Conservation (phyloP, 2,797 vertebrate genomes). For the Chelon labrosus region DNA sequence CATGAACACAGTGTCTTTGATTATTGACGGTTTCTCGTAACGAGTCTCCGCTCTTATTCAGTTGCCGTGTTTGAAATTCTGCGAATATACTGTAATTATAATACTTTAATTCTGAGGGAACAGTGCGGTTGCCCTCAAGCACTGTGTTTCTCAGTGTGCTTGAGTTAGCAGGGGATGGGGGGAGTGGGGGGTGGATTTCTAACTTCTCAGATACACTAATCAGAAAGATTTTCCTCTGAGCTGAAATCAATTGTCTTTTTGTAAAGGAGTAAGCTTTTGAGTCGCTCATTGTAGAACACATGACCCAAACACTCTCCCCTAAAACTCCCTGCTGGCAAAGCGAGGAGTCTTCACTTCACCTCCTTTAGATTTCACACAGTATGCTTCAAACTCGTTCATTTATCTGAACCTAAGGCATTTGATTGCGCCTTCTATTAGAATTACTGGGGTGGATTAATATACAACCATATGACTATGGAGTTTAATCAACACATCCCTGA, state of each 20-base stretch:
- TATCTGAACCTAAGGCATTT: conserved; percentile 4
- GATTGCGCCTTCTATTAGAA: not conserved
- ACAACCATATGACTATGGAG: not conserved
- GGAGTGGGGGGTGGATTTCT: conserved; percentile 40
- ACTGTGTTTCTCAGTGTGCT: conserved; percentile 38
- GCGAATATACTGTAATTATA: not conserved
- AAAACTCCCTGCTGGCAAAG: conserved; percentile 47
- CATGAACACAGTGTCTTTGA: conserved; percentile 21
- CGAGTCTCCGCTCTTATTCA: conserved; percentile 16
- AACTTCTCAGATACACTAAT: conserved; percentile 64
- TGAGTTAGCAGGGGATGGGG: conserved; percentile 40
- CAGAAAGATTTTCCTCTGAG: conserved; percentile 72
- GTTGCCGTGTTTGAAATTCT: conserved; percentile 43
- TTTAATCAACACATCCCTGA: not conserved
- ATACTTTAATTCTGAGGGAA: conserved; percentile 32
- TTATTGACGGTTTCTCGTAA: conserved; percentile 44
- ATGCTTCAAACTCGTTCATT: conserved; percentile 9
- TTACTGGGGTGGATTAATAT: not conserved
- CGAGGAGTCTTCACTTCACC: not conserved
- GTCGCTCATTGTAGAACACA: conserved; percentile 47
- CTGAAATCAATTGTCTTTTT: conserved; percentile 73
- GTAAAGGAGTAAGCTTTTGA: conserved; percentile 62
- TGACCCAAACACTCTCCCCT: conserved; percentile 54
- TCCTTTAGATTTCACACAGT: conserved; percentile 2
- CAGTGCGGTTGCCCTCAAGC: conserved; percentile 34